Base-by-base conservation (phyloP, 2,797 vertebrate species). In the Enteromius viviparus region DNA sequence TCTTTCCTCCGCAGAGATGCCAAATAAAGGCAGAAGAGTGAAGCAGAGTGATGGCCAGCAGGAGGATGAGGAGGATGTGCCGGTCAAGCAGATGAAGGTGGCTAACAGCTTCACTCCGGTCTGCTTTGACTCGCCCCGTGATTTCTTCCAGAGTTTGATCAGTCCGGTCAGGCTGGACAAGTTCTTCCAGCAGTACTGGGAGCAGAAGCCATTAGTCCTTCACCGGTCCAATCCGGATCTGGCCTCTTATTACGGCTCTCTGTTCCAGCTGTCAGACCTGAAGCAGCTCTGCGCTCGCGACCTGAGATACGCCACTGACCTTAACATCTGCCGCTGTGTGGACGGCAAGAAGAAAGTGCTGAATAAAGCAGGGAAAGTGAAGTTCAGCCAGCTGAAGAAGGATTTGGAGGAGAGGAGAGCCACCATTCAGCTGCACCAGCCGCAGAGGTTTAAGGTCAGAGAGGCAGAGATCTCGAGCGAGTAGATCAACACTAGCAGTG, bases 341-440 rank as follows among this genome's bases (percentile, higher is more conserved):
- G 89, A 87, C 0, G 96, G 97, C 0, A 95, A 94, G 88, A 98
- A 98, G 66, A 93, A 95, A 51, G 90, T 95, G 64, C 91, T 98
- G 79, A 97, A 97, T 89, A 96, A 95, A 89, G 91, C 91, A 3
- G 96, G 96, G 0, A 92, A 80, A 78, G 96, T 95, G 1, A 95
- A 91, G 82, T 95, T 94, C 85, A 78, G 87, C n/a, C 94, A 94
- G 65, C 94, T 99, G 84, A 93, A 88, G 80, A 97, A 94, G 89
- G 94, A 94, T 89, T 94, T 98, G 53, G 89, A 92, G 82, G 95
- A 95, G 89, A 95, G 94, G 82, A 97, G 94, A 81, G 96, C 95
- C n/a, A 98, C 97, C 1, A 92, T 98, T 87, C 97, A 99, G 89
- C 96, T 98, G 87, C 97, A 98, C 89, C 97, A 98, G 84, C 97